These are phyloP conservation scores for Tachycineta bicolor DNA, from an alignment of 2,113 vertebrate genomes.

Conservation along the genomic window DNA sequence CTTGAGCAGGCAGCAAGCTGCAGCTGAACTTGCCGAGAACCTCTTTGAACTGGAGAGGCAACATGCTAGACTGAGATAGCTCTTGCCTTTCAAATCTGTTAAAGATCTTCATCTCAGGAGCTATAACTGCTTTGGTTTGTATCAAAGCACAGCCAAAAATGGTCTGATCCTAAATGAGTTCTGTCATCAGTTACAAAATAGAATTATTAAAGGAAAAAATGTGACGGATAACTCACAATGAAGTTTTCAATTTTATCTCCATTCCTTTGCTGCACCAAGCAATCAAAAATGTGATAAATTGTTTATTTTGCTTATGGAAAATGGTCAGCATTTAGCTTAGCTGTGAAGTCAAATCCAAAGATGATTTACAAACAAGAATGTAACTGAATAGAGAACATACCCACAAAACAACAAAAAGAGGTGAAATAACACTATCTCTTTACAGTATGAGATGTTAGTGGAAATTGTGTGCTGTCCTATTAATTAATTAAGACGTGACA, in stretches of 20 bases:
- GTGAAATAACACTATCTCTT: not conserved
- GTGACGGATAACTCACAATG: constrained; percentile 14
- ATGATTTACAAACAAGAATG: not conserved
- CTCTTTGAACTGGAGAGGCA: not conserved
- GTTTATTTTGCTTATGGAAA: constrained; percentile 38
- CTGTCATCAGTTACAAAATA: not conserved
- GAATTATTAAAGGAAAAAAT: not conserved
- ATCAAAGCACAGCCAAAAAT: not conserved
- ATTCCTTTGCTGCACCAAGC: not conserved
- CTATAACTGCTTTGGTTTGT: not conserved
- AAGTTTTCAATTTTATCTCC: constrained; percentile 28
- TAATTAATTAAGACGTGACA: not conserved
- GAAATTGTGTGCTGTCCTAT: not conserved
- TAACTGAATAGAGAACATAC: not conserved
- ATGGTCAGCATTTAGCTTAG: constrained; percentile 1
- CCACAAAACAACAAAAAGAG: not conserved
- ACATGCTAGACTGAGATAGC: not conserved
- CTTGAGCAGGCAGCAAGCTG: not conserved
- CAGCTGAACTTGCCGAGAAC: not conserved
- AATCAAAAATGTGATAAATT: constrained; percentile 29
- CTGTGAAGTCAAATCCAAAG: not conserved
- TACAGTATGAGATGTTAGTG: not conserved
- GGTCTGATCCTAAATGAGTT: not conserved
- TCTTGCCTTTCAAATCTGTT: not conserved
- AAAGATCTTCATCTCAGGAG: not conserved